Conservation (phyloP, 1,140 invertebrate genomes). For the Brachionus asplanchnoidis region DNA sequence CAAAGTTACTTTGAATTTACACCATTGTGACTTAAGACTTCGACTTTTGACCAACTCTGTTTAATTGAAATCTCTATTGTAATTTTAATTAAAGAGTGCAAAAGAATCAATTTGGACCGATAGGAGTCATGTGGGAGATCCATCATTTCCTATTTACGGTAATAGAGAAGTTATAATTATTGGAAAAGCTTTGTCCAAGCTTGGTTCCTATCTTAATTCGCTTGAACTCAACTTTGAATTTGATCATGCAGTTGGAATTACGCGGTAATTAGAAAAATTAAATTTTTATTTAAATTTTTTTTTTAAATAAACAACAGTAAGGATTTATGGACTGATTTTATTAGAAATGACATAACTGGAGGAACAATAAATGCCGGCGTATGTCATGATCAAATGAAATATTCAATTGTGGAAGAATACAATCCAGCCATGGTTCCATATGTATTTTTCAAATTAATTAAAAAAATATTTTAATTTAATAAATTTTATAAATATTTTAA, state of each 20-base stretch:
- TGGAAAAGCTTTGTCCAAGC: not conserved
- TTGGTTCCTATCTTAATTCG: not conserved
- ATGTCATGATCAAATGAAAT: not conserved
- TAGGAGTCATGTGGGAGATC: not conserved
- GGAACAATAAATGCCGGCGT: not conserved
- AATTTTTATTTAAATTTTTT: not conserved
- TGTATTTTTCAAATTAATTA: not conserved
- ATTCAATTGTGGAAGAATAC: not conserved
- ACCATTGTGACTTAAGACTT: too few species aligned
- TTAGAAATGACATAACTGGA: not conserved
- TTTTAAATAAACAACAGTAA: not conserved
- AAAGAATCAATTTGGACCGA: not conserved
- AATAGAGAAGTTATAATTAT: not conserved
- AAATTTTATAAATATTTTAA: not conserved
- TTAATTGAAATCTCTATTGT: not conserved
- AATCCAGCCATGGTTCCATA: not conserved
- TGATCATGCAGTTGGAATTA: conserved; percentile 6
- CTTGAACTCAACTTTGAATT: not conserved
- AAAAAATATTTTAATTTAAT: not conserved
- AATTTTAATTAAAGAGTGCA: not conserved
- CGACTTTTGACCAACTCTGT: not conserved
- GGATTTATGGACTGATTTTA: not conserved
- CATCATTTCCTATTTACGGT: not conserved
- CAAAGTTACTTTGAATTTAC: too few species aligned
- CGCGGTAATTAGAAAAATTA: not conserved